Evolutionary conservation across 2,888 invertebrate genomes (phyloP), one percentile per base, ranked within the genome.

Genomic region (Eupithecia centaureata): DNA sequence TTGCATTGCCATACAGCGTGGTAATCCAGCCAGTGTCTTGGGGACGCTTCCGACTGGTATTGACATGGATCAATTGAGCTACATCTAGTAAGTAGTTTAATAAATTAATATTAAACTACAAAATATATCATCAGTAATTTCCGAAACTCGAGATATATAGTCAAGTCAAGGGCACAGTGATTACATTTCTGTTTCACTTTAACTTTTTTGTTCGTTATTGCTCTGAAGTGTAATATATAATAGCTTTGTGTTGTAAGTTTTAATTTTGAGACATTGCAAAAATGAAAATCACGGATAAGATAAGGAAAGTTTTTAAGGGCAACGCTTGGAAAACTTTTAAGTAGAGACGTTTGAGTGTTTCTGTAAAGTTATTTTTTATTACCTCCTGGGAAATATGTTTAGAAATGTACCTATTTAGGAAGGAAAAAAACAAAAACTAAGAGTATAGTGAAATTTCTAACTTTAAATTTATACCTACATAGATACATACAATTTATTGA

Each of bases 171-270:
- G 42, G 18, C 18, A 47, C 42, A 8, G 8, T 12, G 18, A 47
- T 22, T 22, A 22, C 18, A 47, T 4, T 22, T 47, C 12, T 2
- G 22, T 18, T 18, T 22, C 18, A 22, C 42, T 47, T 54, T n/a
- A 54, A n/a, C n/a, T n/a, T n/a, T n/a, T n/a, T n/a, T n/a, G n/a
- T 54, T 54, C n/a, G 28, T 54, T 28, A 13, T 30, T 54, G 10
- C 22, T 52, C 52, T n/a, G 8, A 30, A 54, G 54, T 54, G n/a
- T n/a, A n/a, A n/a, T n/a, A n/a, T 52, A n/a, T n/a, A 54, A 54
- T 54, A 27, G 8, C 28, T n/a, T 54, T 54, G 8, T 54, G n/a
- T 54, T 54, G 54, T 54, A 30, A 54, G 28, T 54, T 54, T n/a
- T 30, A 54, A 58, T 33, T 58, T 58, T 54, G 15, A 27, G 27